Evolutionary conservation across 2,797 vertebrate genomes (phyloP).

Genomic region (Sebastes taczanowskii): DNA sequence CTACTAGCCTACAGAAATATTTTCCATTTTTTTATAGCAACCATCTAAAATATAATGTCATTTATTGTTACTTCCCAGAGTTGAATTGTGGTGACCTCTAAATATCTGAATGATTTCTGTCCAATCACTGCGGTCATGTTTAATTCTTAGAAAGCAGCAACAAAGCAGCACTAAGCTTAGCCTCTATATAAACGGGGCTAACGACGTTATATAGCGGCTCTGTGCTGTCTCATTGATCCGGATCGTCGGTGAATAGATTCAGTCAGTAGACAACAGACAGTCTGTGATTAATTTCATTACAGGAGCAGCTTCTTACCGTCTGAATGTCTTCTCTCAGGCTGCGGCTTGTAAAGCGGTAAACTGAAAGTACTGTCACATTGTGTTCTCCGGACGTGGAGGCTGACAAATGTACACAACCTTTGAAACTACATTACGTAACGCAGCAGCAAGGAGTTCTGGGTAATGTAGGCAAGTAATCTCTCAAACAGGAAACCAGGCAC

Average conservation of each 20-base stretch:
- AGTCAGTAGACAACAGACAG: background rate
- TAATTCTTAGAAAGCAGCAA: background rate
- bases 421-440: conserved; percentile 53
- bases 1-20: background rate
- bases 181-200: no score
- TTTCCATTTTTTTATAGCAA: background rate
- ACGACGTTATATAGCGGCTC: background rate
- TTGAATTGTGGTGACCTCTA: background rate
- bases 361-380: background rate
- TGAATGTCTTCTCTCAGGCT: background rate
- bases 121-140: background rate
- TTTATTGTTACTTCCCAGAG: background rate
- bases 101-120: background rate
- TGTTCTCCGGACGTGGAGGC: conserved; percentile 10
- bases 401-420: conserved; percentile 47
- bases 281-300: background rate
- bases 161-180: background rate
- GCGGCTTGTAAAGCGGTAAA: background rate
- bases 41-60: background rate
- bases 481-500: background rate
- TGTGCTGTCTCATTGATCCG: background rate
- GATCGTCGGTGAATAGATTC: background rate
- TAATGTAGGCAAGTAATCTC: conserved; percentile 39
- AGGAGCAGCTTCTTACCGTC: conserved; percentile 22
- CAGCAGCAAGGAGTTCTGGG: conserved; percentile 44